Base-by-base conservation (phyloP, 1,140 invertebrate species). In the Grapholita molesta region DNA sequence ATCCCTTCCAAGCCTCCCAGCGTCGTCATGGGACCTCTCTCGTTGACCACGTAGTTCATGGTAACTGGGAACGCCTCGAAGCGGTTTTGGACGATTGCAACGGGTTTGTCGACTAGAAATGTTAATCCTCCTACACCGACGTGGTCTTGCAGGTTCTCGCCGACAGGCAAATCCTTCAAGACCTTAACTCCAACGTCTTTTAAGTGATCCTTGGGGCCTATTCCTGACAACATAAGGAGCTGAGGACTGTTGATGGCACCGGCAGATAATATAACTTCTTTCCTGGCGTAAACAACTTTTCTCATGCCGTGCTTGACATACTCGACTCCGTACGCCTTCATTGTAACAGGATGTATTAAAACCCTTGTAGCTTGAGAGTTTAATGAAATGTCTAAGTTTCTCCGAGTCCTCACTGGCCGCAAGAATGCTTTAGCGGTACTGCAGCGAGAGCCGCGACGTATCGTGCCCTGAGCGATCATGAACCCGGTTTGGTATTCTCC, bases 381-480 rank as follows among this genome's bases (percentile, higher is more conserved):
- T 86, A 97, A 92, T 0, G 95, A 95, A 3, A 95, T 92, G 80
- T 97, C 96, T 3, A 99, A 88, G 83, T 99, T 99, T 70, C 90
- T 93, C 7, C 97, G 92, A 12, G 95, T 92, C 24, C 96, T 89
- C 0, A 96, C 94, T 6, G 97, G 97, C 70, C 96, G 91, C 4
- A 99, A 84, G 78, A 98, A 99, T 0, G 97, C 97, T 89, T 97
- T 97, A 0, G 97, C 96, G 6, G 97, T 97, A 70, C 96, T 98
- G 85, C 98, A 99, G 57, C 98, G 92, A 0, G 94, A 95, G 0
- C 97, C 97, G 53, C 96, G 89, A 72, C 97, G 86, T 18, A 98
- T 97, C 0, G 97, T 99, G 5, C 95, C 98, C 93, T 98, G 97
- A 3, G 96, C 95, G 38, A 97, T 95, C 96, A 97, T 97, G 71